Evolutionary conservation across 37 sponge, comb jelly and placozoan genomes (phyloP), one percentile per base, ranked within the genome.

Genomic region (Oopsacas minuta): DNA sequence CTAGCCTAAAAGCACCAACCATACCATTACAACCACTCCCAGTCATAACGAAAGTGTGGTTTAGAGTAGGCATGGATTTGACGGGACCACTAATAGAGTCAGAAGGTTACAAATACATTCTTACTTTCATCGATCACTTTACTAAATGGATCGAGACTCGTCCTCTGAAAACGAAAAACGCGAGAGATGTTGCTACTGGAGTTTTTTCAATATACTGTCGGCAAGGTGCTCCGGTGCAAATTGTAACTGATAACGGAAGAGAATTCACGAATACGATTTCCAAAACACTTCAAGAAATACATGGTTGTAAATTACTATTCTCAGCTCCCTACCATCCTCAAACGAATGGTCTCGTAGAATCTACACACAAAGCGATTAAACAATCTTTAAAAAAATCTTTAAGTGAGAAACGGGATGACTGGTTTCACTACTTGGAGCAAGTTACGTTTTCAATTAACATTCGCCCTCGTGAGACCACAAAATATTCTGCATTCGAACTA

Each of bases 51-150:
- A 61, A 61, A 61, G 75, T 61, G 7, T 61, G 75, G 75, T 61
- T 20, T n/a, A 3, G 75, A 3, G 75, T 61, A 32, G 75, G 75
- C 30, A 61, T 61, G 75, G 75, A 61, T 12, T 61, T 61, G 22
- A 61, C 75, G 20, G 75, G 75, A 32, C 75, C 75, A 61, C 75
- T 61, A 20, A 61, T 61, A 7, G 75, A 61, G 28, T 61, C 75
- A 3, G 28, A 61, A 7, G 75, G 75, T 3, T 61, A 32, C 75
- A 61, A 61, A 61, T 61, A 61, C 30, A 61, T 61, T 61, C 30
- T 61, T 7, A 25, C 75, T 25, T 7, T 61, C 32, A 61, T 61
- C 7, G 75, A 61, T 34, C 75, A 61, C 28, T 61, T 61, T 61
- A 61, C 75, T 5, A 61, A 34, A 61, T 61, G 75, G 75, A 61